Evolutionary conservation across 2,888 invertebrate genomes (phyloP), one percentile per base, ranked within the genome.

Genomic region (Polia nebulosa): DNA sequence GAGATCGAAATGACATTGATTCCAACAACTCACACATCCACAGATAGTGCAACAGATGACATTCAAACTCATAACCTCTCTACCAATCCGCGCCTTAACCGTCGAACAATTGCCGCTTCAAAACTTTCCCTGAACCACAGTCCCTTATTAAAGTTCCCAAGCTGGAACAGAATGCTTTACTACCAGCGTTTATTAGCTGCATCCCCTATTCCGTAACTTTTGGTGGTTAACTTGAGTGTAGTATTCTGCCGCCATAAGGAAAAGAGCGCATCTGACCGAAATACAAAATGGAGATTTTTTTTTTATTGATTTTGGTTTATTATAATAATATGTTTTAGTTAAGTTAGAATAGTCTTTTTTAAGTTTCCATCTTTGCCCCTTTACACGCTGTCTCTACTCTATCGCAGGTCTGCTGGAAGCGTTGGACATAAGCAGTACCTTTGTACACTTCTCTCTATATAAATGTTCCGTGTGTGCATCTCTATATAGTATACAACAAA

Each of bases 161-260:
- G 27, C 41, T 39, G 22, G 36, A 75, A 52, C 58, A 45, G 41
- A 58, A 56, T 59, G 27, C 27, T 51, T n/a, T 57, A 45, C 39
- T 27, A n/a, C n/a, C 49, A 72, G 25, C 61, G 58, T 72, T 76
- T 69, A 80, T 76, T 80, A 69, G 72, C 68, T 70, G 45, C 66
- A 45, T 51, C 32, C 27, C 57, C 65, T 41, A 64, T 64, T 59
- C 20, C 39, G 49, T 65, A 56, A 67, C 67, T 66, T 79, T 39
- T 45, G 44, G 49, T 39, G 44, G 51, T 41, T 49, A 64, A 70
- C 64, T 72, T 67, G 56, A 72, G 65, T 55, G 69, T 63, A 71
- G 61, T 69, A 49, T 57, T 45, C 22, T 32, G 20, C 0, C 7
- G 0, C 32, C 7, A 13, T 32, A 32, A 20, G 52, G 15, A 52